Percentiles rank a stretch among this genome's conserved stretches.
Evolutionary conservation across 2,888 invertebrate genomes (phyloP).

Genomic region (Apamea monoglypha): DNA sequence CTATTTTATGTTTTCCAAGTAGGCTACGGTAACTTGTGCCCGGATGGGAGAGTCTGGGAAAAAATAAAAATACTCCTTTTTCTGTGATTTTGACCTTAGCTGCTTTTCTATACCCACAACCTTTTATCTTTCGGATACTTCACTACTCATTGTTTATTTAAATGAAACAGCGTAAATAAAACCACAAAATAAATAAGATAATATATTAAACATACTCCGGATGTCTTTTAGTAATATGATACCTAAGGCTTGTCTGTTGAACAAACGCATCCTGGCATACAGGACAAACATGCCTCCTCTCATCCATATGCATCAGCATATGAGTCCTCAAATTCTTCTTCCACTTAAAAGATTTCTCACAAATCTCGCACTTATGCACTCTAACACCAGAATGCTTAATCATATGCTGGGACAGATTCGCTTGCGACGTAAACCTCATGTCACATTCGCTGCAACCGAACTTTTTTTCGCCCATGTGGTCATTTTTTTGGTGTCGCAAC

Average conservation of each 20-base stretch:
- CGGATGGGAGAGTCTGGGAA: no score
- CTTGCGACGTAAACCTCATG: conserved; percentile 62
- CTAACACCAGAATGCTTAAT: conserved; percentile 45
- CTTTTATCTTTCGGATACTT: neutral
- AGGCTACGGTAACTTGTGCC: no score
- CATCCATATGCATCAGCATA: conserved; percentile 73
- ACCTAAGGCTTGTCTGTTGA: conserved; percentile 72
- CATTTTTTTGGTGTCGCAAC: conserved; percentile 71
- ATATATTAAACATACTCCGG: conserved; percentile 63
- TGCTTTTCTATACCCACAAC: neutral
- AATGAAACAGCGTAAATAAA: conserved; percentile 20
- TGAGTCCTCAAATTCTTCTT: conserved; percentile 66
- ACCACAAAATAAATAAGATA: neutral
- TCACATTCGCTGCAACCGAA: conserved; percentile 69
- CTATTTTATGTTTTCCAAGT: no score
- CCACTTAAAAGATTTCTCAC: conserved; percentile 70
- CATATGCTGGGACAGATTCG: conserved; percentile 61
- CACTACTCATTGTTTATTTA: neutral
- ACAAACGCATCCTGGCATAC: conserved; percentile 77
- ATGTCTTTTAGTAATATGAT: conserved; percentile 73
- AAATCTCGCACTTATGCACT: conserved; percentile 71
- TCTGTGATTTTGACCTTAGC: neutral
- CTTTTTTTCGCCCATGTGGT: conserved; percentile 76
- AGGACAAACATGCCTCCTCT: conserved; percentile 70
- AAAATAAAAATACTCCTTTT: no score